Base-by-base conservation (phyloP, 2,797 vertebrate genomes). In the Centroberyx gerrardi region DNA sequence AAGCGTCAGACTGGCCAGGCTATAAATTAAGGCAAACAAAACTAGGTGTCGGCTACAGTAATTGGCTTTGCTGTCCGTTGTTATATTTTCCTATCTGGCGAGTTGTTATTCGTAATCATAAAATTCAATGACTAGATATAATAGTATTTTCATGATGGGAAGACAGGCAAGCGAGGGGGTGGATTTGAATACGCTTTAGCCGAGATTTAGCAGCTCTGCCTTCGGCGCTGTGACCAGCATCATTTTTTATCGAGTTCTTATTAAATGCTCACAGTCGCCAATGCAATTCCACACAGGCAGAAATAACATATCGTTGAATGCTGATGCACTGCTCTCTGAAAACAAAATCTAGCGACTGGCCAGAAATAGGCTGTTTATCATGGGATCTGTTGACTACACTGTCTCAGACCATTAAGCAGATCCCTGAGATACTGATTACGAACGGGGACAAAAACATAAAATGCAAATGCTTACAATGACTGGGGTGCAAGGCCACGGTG, bases 81-180 rank as follows among this genome's bases (percentile, higher is more conserved):
- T 90, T 89, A 78, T 88, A 88, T 83, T 90, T 92, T 84, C 65
- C 66, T 85, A 82, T 91, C 72, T 73, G 82, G 81, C 15, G 60
- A 86, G 81, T 81, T 92, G 91, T 92, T 93, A 88, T 86, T 88
- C 59, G 17, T 76, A 90, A 91, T 92, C 91, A 93, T 92, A 91
- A 94, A 94, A 94, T 90, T 84, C 88, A 93, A 87, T 88, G 90
- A 90, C 86, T 90, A 82, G 89, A 90, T 85, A 91, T 92, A 90
- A 92, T 90, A 77, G 82, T 87, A 85, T 93, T 93, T 90, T 91
- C 83, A 82, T 78, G 86, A 87, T 81, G 73, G 74, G 66, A 69
- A 82, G 82, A 89, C 67, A 78, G 83, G 69, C 72, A 58, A 80
- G 78, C 61, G 46, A 67, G 68, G 62, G 74, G 68, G 78, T 42